These are phyloP conservation scores for Lamellibrachia luymesi DNA, from an alignment of 1,140 invertebrate species.

Conservation along the genomic window DNA sequence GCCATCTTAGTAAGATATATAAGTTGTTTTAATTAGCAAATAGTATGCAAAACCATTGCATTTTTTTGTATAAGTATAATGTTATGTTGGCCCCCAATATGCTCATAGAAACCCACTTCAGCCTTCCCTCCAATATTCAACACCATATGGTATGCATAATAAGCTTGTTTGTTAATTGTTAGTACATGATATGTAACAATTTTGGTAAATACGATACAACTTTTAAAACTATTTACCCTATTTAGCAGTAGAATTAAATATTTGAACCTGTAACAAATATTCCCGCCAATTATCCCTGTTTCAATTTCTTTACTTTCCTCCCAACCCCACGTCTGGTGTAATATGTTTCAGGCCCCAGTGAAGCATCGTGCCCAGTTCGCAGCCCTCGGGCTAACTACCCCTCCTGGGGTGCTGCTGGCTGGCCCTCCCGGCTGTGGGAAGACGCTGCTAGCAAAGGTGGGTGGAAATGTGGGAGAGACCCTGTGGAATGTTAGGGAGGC, in stretches of 20 bases:
- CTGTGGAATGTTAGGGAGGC: too few relatives aligned
- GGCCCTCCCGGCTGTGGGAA: slow-evolving; percentile 93
- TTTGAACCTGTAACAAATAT: too few relatives aligned
- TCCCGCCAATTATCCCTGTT: not conserved
- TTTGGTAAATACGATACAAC: not conserved
- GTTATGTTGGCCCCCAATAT: too few relatives aligned
- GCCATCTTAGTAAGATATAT: slow-evolving; percentile 73
- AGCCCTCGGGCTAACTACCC: slow-evolving; percentile 70
- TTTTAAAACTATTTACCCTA: not conserved
- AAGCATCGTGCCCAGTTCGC: slow-evolving; percentile 78
- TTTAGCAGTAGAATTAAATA: too few relatives aligned
- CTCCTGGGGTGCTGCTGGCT: slow-evolving; percentile 86
- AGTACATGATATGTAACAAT: not conserved
- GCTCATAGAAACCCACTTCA: too few relatives aligned
- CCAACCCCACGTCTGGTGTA: not conserved
- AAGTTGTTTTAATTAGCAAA: not conserved
- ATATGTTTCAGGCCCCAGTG: slow-evolving; percentile 75
- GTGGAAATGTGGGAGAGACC: too few relatives aligned
- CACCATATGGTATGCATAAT: not conserved
- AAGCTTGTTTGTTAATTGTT: not conserved
- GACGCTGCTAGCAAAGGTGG: slow-evolving; percentile 66
- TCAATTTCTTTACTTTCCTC: not conserved
- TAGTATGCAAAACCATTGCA: too few relatives aligned
- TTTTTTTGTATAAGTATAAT: too few relatives aligned
- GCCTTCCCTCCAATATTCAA: too few relatives aligned